Conservation (phyloP, 2,888 invertebrate genomes). For the Tuberolachnus salignus region DNA sequence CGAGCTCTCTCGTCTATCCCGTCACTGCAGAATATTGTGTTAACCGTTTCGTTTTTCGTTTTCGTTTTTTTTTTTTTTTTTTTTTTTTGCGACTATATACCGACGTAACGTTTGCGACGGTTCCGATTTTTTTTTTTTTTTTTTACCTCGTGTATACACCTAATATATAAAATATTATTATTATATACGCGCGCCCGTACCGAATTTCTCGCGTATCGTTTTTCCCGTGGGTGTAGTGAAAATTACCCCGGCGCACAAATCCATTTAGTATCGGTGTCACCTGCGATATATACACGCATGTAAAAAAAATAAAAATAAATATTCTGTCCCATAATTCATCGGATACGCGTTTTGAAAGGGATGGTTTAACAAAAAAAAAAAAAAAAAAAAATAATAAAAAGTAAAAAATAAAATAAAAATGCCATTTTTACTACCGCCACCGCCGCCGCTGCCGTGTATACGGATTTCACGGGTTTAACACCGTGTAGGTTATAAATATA, state of each 20-base stretch:
- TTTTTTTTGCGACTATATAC: background rate
- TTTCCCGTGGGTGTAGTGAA: constrained; percentile 50
- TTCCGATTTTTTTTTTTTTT: too few species aligned
- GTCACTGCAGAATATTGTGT: too few species aligned
- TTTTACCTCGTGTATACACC: background rate
- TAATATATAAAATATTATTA: background rate
- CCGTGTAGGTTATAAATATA: constrained; percentile 16
- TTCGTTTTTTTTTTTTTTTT: background rate
- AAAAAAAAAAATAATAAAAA: background rate
- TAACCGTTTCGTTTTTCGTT: background rate
- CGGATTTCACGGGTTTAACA: constrained; percentile 53
- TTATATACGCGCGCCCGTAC: background rate
- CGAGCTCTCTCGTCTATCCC: too few species aligned
- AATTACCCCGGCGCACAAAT: constrained; percentile 51
- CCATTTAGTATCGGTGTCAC: constrained; percentile 56
- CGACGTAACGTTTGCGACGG: background rate
- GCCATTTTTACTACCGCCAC: constrained; percentile 34
- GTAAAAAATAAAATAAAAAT: too few species aligned
- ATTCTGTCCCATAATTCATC: constrained; percentile 48
- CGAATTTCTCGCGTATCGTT: constrained; percentile 49
- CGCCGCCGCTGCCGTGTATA: constrained; percentile 11
- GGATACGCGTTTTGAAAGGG: constrained; percentile 55
- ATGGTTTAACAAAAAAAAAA: constrained; percentile 37
- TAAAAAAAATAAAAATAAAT: constrained; percentile 33
- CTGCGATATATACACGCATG: constrained; percentile 25